Evolutionary conservation across 1,140 invertebrate genomes (phyloP).

Genomic region (Fragariocoptes setiger): DNA sequence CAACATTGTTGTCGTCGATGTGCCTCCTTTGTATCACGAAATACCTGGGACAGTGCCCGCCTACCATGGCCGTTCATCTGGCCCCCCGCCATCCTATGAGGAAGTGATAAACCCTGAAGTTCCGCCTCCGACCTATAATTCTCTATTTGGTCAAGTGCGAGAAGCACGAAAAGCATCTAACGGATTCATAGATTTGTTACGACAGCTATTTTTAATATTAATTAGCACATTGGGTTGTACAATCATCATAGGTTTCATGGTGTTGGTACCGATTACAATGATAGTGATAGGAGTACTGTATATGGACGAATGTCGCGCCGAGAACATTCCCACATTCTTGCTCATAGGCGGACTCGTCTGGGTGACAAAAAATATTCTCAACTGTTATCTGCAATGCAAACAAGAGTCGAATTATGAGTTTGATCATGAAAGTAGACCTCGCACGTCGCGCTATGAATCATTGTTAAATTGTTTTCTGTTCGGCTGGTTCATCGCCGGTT

Average conservation of each 20-base stretch:
- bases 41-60: constrained; percentile 13
- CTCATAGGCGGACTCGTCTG: constrained; percentile 41
- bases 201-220: constrained; percentile 26
- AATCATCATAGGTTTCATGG: constrained; percentile 25
- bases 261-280: constrained; percentile 30
- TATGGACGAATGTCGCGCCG: constrained; percentile 37
- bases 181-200: constrained; percentile 26
- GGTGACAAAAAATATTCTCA: constrained; percentile 30
- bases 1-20: no score
- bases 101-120: constrained; percentile 17
- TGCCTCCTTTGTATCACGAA: not conserved
- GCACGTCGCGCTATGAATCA: constrained; percentile 16
- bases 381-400: constrained; percentile 17
- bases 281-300: constrained; percentile 36
- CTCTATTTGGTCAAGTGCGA: constrained; percentile 28
- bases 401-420: constrained; percentile 3
- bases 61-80: constrained; percentile 7
- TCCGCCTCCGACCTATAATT: constrained; percentile 32
- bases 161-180: constrained; percentile 26
- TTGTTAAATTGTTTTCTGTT: constrained; percentile 31
- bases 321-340: constrained; percentile 46
- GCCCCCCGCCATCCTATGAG: constrained; percentile 13
- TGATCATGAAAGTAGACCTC: not conserved
- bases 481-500: constrained; percentile 36
- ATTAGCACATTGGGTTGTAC: constrained; percentile 31